Evolutionary conservation across 2,888 invertebrate genomes (phyloP), one percentile per base, ranked within the genome.

Genomic region (Ectropis crepuscularia): DNA sequence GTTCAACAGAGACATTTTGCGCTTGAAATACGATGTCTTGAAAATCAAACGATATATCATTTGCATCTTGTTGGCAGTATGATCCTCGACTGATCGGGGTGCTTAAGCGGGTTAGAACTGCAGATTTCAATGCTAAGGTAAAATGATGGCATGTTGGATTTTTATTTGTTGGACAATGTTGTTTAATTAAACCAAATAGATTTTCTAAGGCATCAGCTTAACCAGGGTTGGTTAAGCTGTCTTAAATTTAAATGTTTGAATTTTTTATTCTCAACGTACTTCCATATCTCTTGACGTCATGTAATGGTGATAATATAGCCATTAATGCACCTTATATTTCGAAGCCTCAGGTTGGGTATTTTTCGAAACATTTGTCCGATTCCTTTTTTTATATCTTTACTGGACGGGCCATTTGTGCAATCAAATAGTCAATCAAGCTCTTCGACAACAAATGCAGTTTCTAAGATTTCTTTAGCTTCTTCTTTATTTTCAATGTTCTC

Each of bases 141-240:
- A 49, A 49, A 11, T 49, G 49, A n/a, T 49, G 49, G n/a, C 49
- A 49, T 7, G 49, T 37, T 4, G 49, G 49, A 11, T 38, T 49
- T 38, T n/a, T 49, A n/a, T 49, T 49, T 36, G 49, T 49, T 0
- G 49, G 49, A n/a, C 49, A n/a, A 7, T 49, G 49, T 49, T 49
- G 49, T n/a, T 38, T 49, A 8, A 49, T 49, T 6, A 49, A 1
- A 2, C 49, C 49, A 38, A 49, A 49, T 5, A 49, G 6, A n/a
- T 49, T 49, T 38, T 49, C 49, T 5, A 49, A 37, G 2, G 49
- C 10, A n/a, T 49, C 49, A n/a, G n/a, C n/a, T n/a, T n/a, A n/a
- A n/a, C n/a, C n/a, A n/a, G n/a, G n/a, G n/a, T 5, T 38, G 49
- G 36, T 49, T 49, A 4, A 36, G 11, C 11, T 49, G 49, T n/a